Percentiles rank a stretch among this genome's conserved stretches.
These are phyloP conservation scores for Salminus brasiliensis DNA, from an alignment of 2,113 vertebrate species.

Conservation along the genomic window DNA sequence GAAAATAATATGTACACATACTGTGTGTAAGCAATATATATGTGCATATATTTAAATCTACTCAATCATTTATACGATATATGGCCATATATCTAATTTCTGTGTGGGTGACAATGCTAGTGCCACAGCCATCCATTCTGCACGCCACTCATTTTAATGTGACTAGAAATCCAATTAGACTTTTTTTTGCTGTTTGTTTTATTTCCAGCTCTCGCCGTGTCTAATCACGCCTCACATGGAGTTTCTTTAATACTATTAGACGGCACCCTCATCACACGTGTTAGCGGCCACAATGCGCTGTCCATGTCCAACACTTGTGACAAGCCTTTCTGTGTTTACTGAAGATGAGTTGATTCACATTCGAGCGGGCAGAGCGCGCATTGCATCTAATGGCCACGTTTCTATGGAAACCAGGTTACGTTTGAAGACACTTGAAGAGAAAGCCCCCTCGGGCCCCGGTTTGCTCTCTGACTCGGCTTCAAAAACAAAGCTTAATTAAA, in stretches of 20 bases:
- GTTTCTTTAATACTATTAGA: slow-evolving; percentile 1
- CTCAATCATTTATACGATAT: too few relatives aligned
- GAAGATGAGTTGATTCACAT: slow-evolving; percentile 54
- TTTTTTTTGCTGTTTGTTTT: neutral
- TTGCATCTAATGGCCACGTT: slow-evolving; percentile 66
- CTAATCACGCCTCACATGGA: neutral
- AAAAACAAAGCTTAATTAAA: slow-evolving; percentile 66
- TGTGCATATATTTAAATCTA: too few relatives aligned
- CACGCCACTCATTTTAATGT: neutral
- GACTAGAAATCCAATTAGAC: neutral
- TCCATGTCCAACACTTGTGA: neutral
- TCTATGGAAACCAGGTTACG: slow-evolving; percentile 74
- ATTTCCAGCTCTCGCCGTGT: neutral
- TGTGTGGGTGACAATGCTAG: too few relatives aligned
- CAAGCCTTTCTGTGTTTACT: slow-evolving; percentile 33
- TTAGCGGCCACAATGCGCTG: neutral
- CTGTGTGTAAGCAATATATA: too few relatives aligned
- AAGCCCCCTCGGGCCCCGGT: slow-evolving; percentile 54
- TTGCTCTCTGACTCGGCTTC: slow-evolving; percentile 61
- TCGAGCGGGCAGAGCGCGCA: slow-evolving; percentile 38
- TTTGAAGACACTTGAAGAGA: slow-evolving; percentile 56
- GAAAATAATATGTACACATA: too few relatives aligned
- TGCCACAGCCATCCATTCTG: neutral
- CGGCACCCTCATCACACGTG: slow-evolving; percentile 6
- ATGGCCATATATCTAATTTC: too few relatives aligned